Base-by-base conservation (phyloP, 2,113 vertebrate genomes). In the Alectura lathami region DNA sequence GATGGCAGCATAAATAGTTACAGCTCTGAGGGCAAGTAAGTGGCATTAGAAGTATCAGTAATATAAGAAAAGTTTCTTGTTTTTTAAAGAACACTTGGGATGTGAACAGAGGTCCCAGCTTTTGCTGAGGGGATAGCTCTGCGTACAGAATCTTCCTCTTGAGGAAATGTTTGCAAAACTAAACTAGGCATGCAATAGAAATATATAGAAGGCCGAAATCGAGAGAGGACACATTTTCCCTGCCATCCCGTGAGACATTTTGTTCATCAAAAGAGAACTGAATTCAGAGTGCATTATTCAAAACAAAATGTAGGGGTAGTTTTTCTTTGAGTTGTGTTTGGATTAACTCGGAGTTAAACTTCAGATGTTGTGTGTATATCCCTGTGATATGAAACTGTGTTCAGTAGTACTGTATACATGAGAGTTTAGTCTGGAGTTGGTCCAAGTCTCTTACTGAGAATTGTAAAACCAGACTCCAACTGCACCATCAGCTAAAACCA, bases 1-100 rank as follows among this genome's bases (percentile, higher is more conserved):
- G 99, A 99, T 0, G 99, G 99, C 97, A 99, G 99, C 97, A 99
- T 99, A 97, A 99, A 99, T 97, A 99, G 99, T 97, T 99, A 98
- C 32, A 99, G 98, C 98, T 99, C 99, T 0, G 99, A 99, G 98
- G 99, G 99, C 87, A 99, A 99, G 99, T 99, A 94, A 98, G 99
- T 99, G 78, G 12, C 66, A 40, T 62, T 34, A 82, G 78, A 86
- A 64, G 13, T 26, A 56, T 15, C 20, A 20, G 26, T 53, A 32
- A 30, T 10, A 13, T 32, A 45, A 53, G 45, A 77, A 43, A 72
- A 42, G 16, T 54, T 69, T 78, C 57, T 68, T 63, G 32, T 34
- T 29, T 42, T 77, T 51, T 32, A 45, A 48, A 78, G 70, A 78
- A 82, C 59, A 72, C 40, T 18, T 57, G 17, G 60, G 30, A 10